Evolutionary conservation across 2,888 invertebrate genomes (phyloP), one percentile per base, ranked within the genome.

Genomic region (Apoderus coryli): DNA sequence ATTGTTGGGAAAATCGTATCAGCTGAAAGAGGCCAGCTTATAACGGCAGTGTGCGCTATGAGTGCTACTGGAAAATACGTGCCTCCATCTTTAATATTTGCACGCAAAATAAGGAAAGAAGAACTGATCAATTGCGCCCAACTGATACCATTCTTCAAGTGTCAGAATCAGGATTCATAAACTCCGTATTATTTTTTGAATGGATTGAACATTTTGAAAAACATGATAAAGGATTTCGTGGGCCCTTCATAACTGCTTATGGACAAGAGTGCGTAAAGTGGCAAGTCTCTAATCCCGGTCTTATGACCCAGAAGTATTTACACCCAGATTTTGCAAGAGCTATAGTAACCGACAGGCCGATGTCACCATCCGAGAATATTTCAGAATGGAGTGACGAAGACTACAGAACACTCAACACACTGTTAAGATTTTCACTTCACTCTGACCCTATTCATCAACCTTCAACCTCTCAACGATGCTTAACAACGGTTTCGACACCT

Each of bases 31-130:
- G 52, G 55, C 10, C 40, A 44, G 12, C 35, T 52, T 14, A 45
- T 55, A 10, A 59, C 57, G 12, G 44, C 51, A 7, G 47, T 48
- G 22, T 44, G 47, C 32, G 48, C 47, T 27, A 48, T 52, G 28
- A 49, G 44, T 41, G 53, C 53, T 2, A 32, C 27, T 32, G 54
- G 52, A 24, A 47, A 42, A 32, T 42, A 39, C 14, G 30, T 57
- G 29, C 53, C 53, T 14, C 57, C 57, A 4, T 41, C 45, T n/a
- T 42, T 59, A 13, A 43, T 57, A 34, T 58, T 36, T 54, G 52
- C 43, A 49, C 38, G 30, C 6, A 34, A 34, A 25, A 16, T 16
- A 16, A 29, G 4, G 16, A 33, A 34, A 22, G 19, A n/a, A 10
- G n/a, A n/a, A n/a, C n/a, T n/a, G n/a, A n/a, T n/a, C n/a, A n/a